Base-by-base conservation (phyloP, 2,113 vertebrate genomes). In the Sitta europaea region DNA sequence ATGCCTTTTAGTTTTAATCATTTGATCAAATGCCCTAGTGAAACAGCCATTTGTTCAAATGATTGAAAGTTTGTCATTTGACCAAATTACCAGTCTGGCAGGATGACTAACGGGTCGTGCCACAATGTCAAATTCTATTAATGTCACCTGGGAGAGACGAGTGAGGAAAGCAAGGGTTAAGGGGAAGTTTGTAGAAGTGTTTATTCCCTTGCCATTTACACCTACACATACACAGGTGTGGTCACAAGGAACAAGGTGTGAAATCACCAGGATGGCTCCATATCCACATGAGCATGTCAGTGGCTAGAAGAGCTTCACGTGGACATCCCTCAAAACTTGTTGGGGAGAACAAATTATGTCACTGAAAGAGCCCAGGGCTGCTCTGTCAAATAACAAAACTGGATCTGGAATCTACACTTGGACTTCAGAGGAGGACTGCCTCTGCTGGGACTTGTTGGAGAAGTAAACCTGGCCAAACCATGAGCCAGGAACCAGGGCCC, bases 51-150 rank as follows among this genome's bases (percentile, higher is more conserved):
- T 97, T 94, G 94, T 97, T 93, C 91, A 86, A 94, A 90, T 97
- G 97, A 97, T 95, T 93, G 96, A 97, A 96, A 93, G 94, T 96
- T 97, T 97, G 94, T 96, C 97, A 87, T 97, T 97, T 93, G 82
- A 75, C 90, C 95, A 94, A 97, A 97, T 97, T 95, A 94, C 95
- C 53, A 77, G 73, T 61, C 77, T 96, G 96, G 84, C 95, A 97
- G 96, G 53, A 97, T 96, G 95, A 97, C 71, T 95, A 96, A 96
- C 27, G 33, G 70, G 77, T 97, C 93, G 61, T 94, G 88, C 62
- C 92, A 91, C 90, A 87, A 71, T 68, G 90, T 94, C 96, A 94
- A 88, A 93, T 95, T 93, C 87, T 77, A 93, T 95, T 95, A 92
- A 85, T 94, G 92, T 96, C 78, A 92, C 70, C 63, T 8, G 6